Base-by-base conservation (phyloP, 2,888 invertebrate species). In the Parnassius glacialis region DNA sequence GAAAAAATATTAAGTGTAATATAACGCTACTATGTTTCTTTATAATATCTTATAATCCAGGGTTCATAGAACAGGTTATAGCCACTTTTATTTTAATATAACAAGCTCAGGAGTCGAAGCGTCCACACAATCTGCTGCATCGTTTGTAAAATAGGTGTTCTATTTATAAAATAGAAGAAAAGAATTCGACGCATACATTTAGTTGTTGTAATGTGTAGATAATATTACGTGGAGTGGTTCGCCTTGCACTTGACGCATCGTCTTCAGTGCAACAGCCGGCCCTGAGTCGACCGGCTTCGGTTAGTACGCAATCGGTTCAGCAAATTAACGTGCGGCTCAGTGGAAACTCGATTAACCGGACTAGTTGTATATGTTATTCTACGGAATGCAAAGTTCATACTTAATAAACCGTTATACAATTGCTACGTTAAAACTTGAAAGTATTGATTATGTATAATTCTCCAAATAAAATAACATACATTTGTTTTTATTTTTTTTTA, bases 181-280 rank as follows among this genome's bases (percentile, higher is more conserved):
- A 53, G 25, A 34, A 13, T 13, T 13, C 13, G 47, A 41, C 34
- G 16, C 16, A 50, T 50, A 50, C 43, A 56, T 57, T 53, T 59
- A 44, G 65, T 73, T 74, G 67, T 66, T 64, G 75, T 64, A 59
- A 64, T 50, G 59, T 48, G 47, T 47, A 51, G 61, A 71, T 78
- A 74, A 71, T 78, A 74, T 79, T 79, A 68, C 65, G 70, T 67
- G 57, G 61, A 64, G 65, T 71, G 68, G 83, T 79, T 84, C 73
- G 71, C 84, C 83, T 85, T 84, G 84, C 85, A 79, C 85, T 85
- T 85, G 84, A 78, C 67, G 69, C 67, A 64, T 70, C 80, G 67
- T 87, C 87, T 84, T 85, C 84, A 85, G 85, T 80, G 82, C 87
- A 85, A 85, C 77, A 85, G 77, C 81, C 85, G 79, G 61, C 79